phyloP scores from a whole-genome alignment of 1,140 invertebrate genomes.

The Brachionus paranguensis region DNA sequence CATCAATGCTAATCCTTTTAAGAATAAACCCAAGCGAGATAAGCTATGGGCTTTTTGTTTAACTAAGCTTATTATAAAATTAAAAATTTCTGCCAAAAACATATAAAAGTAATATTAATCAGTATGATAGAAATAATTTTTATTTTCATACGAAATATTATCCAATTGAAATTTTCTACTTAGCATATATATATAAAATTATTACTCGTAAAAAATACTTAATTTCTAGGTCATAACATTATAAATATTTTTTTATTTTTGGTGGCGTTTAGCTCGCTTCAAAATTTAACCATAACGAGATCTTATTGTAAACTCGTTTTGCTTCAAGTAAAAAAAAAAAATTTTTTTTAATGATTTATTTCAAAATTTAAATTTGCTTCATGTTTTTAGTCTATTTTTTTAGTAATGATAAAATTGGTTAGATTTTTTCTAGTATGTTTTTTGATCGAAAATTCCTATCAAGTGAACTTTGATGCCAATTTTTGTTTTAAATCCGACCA shows the following conservation, averaged over 20 bases:
- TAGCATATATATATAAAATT: not conserved
- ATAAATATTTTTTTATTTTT: not conserved
- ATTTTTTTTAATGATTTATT: not conserved
- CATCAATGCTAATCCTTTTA: not conserved
- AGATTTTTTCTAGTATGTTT: not conserved
- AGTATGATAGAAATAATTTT: not conserved
- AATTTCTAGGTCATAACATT: slow-evolving; percentile 26
- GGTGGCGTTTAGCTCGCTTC: not conserved
- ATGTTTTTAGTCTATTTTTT: not conserved
- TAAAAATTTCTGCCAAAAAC: not conserved
- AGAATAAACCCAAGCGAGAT: not conserved
- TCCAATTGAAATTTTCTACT: not conserved
- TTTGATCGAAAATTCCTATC: not conserved
- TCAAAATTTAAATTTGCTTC: not conserved
- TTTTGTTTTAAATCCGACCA: not conserved
- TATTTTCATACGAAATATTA: not conserved
- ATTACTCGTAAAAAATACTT: not conserved
- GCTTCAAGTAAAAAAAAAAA: not conserved
- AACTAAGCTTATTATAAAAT: not conserved
- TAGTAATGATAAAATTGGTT: not conserved
- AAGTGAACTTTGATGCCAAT: not conserved
- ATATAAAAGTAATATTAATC: not conserved
- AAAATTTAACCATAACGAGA: not conserved
- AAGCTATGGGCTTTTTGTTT: not conserved
- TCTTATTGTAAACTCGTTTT: not conserved